These are phyloP conservation scores for Acrobasis suavella DNA, from an alignment of 2,888 invertebrate genomes.

Conservation along the genomic window DNA sequence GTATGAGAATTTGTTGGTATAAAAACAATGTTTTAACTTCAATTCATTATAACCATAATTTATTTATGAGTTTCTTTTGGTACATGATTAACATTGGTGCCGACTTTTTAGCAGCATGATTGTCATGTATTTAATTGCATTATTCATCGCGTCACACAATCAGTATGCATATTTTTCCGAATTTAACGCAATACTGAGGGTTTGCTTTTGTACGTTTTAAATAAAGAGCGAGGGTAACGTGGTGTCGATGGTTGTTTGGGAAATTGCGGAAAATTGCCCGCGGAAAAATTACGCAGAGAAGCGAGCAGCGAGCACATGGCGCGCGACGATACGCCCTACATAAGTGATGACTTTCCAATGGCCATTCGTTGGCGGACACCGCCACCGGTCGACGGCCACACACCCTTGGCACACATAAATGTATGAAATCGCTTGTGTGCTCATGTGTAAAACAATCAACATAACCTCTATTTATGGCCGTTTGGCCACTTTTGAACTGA, in stretches of 20 bases:
- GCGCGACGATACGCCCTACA: slow-evolving; percentile 74
- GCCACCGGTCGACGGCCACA: slow-evolving; percentile 44
- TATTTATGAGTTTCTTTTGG: slow-evolving; percentile 25
- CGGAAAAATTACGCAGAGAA: slow-evolving; percentile 72
- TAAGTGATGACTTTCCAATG: slow-evolving; percentile 82
- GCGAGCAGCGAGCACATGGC: slow-evolving; percentile 70
- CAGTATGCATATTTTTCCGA: slow-evolving; percentile 30
- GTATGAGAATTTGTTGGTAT: not conserved
- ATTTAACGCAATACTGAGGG: slow-evolving; percentile 24
- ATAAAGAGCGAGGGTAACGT: slow-evolving; percentile 58
- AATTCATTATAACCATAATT: slow-evolving; percentile 16
- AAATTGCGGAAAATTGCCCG: slow-evolving; percentile 71
- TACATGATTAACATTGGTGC: slow-evolving; percentile 28
- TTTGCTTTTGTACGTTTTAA: slow-evolving; percentile 56
- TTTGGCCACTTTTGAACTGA: not conserved
- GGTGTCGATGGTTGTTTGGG: slow-evolving; percentile 62
- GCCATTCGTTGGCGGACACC: slow-evolving; percentile 72
- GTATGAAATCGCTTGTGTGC: slow-evolving; percentile 51
- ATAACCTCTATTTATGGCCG: slow-evolving; percentile 21
- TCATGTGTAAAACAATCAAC: slow-evolving; percentile 56
- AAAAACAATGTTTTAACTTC: not conserved
- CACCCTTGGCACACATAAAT: slow-evolving; percentile 41
- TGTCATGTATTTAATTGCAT: slow-evolving; percentile 41
- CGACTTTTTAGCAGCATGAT: slow-evolving; percentile 32
- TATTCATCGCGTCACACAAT: slow-evolving; percentile 46